Evolutionary conservation across 2,113 vertebrate species (phyloP).

Genomic region (Psilopogon haemacephalus): DNA sequence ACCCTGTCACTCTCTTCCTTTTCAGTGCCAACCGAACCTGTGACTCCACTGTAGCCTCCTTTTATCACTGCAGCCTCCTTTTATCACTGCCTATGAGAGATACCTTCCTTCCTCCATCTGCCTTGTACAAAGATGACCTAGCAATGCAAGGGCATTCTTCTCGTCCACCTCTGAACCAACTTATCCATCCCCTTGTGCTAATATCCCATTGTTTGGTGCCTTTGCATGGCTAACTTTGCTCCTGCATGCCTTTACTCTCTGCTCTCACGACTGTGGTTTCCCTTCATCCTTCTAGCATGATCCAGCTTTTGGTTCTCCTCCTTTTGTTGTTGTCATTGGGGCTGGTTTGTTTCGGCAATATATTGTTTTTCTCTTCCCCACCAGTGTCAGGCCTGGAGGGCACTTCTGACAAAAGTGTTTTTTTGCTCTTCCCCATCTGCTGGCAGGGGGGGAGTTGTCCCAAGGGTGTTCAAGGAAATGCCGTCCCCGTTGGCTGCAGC

Average conservation of each 20-base stretch:
- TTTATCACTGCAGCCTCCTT: constrained; percentile 2
- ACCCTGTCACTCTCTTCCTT: neutral
- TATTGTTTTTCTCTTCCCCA: neutral
- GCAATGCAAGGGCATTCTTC: neutral
- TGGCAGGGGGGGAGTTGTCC: neutral
- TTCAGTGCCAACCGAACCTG: neutral
- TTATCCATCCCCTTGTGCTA: neutral
- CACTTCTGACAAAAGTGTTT: neutral
- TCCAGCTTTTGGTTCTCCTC: rapidly evolving
- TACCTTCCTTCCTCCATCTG: neutral
- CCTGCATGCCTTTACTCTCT: neutral
- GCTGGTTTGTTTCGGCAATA: neutral
- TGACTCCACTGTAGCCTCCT: neutral
- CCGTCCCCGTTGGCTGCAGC: neutral
- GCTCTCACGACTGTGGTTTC: neutral
- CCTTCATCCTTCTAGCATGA: neutral
- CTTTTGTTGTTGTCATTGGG: too few relatives aligned
- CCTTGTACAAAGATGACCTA: neutral
- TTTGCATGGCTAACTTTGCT: neutral
- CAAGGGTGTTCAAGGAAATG: neutral
- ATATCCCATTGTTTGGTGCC: neutral
- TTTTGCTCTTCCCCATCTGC: neutral
- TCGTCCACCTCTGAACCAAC: neutral
- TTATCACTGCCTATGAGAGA: neutral
- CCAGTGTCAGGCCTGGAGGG: neutral